Evolutionary conservation across 1,140 invertebrate species (phyloP).

Genomic region (Muscidifurax raptorellus): DNA sequence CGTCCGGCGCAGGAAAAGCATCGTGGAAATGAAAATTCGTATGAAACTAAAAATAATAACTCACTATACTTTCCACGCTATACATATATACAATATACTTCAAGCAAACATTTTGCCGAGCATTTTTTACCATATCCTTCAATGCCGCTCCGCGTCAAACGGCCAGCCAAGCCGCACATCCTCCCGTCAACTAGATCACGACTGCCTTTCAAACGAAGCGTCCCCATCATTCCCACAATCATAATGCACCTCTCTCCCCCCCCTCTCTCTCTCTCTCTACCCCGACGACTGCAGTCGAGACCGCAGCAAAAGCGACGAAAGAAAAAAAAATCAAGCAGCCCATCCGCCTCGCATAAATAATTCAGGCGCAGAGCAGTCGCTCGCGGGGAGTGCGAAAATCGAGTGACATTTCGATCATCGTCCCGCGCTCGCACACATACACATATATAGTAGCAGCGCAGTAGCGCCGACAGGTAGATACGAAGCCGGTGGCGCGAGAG

Average conservation of each 20-base stretch:
- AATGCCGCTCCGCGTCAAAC: too few species aligned
- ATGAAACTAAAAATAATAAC: too few species aligned
- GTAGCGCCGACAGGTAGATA: neutral
- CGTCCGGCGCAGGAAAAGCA: too few species aligned
- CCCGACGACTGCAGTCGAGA: neutral
- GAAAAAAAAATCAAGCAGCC: neutral
- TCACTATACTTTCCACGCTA: too few species aligned
- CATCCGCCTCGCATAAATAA: neutral
- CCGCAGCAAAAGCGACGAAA: neutral
- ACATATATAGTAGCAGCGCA: neutral
- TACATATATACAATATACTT: too few species aligned
- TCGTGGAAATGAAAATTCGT: too few species aligned
- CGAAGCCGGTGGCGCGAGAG: neutral
- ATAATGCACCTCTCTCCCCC: neutral
- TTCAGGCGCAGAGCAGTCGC: neutral
- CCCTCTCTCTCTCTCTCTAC: too few species aligned
- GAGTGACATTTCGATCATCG: neutral
- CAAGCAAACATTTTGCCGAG: too few species aligned
- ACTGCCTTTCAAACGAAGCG: neutral
- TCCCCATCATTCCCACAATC: neutral
- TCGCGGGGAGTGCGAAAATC: neutral
- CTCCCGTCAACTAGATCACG: neutral
- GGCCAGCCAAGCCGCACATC: neutral
- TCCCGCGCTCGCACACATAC: neutral
- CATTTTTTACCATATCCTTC: too few species aligned